A percentile compares a stretch with the other conserved stretches of the same genome.
phyloP scores from a whole-genome alignment of 2,113 vertebrate genomes.

The Epinephelus lanceolatus region DNA sequence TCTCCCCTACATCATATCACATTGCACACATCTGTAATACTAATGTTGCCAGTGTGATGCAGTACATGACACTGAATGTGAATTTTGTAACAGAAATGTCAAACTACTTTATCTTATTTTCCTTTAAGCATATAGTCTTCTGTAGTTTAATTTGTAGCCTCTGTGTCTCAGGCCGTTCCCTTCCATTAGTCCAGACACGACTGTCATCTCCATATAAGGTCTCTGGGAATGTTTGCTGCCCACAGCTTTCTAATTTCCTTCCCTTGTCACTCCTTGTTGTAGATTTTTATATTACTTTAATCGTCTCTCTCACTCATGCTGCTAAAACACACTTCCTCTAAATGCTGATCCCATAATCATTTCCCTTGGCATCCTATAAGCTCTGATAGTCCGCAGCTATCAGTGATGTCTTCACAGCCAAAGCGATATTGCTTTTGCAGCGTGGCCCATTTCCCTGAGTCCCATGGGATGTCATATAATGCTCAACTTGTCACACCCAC shows the following conservation, averaged over 20 bases:
- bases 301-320: slow-evolving; percentile 46
- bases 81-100: neutral
- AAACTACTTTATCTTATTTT: neutral
- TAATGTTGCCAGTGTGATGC: neutral
- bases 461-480: slow-evolving; percentile 48
- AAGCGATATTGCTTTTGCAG: slow-evolving; percentile 58
- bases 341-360: slow-evolving; percentile 66
- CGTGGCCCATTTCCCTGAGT: slow-evolving; percentile 46
- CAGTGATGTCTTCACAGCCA: slow-evolving; percentile 41
- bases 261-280: slow-evolving; percentile 48
- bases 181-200: slow-evolving; percentile 16
- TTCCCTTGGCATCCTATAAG: slow-evolving; percentile 40
- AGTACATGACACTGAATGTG: neutral
- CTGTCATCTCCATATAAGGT: slow-evolving; percentile 20
- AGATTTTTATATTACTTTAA: slow-evolving; percentile 60
- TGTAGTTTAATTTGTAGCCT: neutral
- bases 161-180: neutral
- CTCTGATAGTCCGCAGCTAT: slow-evolving; percentile 46
- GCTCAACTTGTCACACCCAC: slow-evolving; percentile 48
- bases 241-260: slow-evolving; percentile 57
- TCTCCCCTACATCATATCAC: neutral
- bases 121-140: neutral
- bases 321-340: slow-evolving; percentile 59
- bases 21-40: no score
- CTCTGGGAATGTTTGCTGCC: slow-evolving; percentile 40